Evolutionary conservation across 2,888 invertebrate species (phyloP).

Genomic region (Eilema caniola): DNA sequence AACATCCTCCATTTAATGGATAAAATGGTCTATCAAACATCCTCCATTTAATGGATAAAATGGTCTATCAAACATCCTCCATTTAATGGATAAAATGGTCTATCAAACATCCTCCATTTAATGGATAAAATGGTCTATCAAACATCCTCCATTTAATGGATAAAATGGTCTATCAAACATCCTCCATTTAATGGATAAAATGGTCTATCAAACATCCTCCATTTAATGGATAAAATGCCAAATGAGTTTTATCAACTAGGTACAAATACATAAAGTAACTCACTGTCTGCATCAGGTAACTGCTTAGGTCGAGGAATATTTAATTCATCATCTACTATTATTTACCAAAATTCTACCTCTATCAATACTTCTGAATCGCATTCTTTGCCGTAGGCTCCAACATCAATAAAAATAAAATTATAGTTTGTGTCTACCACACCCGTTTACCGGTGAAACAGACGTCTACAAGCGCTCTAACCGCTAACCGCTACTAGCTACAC

Average conservation of each 20-base stretch:
- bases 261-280: slow-evolving; percentile 23
- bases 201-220: slow-evolving; percentile 10
- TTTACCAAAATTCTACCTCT: slow-evolving; percentile 30
- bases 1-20: slow-evolving; percentile 13
- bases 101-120: slow-evolving; percentile 12
- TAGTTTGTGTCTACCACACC: slow-evolving; percentile 11
- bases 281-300: neutral
- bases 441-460: too few relatives aligned
- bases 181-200: slow-evolving; percentile 13
- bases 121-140: slow-evolving; percentile 10
- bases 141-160: slow-evolving; percentile 13
- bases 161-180: slow-evolving; percentile 12
- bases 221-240: slow-evolving; percentile 5
- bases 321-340: neutral
- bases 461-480: too few relatives aligned
- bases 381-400: slow-evolving; percentile 32
- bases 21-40: slow-evolving; percentile 12
- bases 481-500: too few relatives aligned
- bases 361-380: slow-evolving; percentile 35
- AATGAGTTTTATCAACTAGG: slow-evolving; percentile 38
- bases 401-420: slow-evolving; percentile 11
- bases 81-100: slow-evolving; percentile 14
- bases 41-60: slow-evolving; percentile 13
- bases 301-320: neutral
- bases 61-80: slow-evolving; percentile 10